Percentiles rank a stretch among this genome's conserved stretches.
phyloP scores from a whole-genome alignment of 1,140 invertebrate species.

The Musca vetustissima region DNA sequence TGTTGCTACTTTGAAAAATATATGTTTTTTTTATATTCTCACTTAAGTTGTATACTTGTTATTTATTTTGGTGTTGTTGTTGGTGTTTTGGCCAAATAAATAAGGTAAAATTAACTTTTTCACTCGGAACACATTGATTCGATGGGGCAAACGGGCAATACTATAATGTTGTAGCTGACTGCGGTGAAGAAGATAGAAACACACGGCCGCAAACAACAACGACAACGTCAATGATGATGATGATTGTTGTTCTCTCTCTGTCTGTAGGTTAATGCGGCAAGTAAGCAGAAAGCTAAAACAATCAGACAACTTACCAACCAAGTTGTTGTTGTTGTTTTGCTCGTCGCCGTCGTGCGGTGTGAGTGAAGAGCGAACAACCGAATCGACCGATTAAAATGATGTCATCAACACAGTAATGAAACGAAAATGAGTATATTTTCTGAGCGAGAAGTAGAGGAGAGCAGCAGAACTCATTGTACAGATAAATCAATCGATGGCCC shows the following conservation, averaged over 20 bases:
- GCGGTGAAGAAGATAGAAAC: background rate
- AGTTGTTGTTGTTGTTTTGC: background rate
- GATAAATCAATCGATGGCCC: slow-evolving; percentile 18
- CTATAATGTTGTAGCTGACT: background rate
- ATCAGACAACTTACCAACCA: background rate
- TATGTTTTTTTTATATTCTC: no score
- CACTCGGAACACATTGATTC: slow-evolving; percentile 3
- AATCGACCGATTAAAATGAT: slow-evolving; percentile 20
- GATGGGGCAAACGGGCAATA: no score
- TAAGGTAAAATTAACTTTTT: slow-evolving; percentile 10
- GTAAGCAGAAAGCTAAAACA: slow-evolving; percentile 4
- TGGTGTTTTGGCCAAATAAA: background rate
- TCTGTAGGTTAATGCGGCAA: slow-evolving; percentile 16
- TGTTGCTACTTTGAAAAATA: no score
- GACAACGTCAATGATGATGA: background rate
- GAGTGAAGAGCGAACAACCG: background rate
- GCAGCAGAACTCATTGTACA: background rate
- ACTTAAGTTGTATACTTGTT: no score
- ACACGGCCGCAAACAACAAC: background rate
- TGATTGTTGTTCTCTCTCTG: background rate
- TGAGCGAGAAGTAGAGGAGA: no score
- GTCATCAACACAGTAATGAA: slow-evolving; percentile 17
- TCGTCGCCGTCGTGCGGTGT: background rate
- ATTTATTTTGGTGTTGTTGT: no score
- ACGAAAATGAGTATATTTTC: background rate